These are phyloP conservation scores for Rana temporaria DNA, from an alignment of 2,113 vertebrate species.

Conservation along the genomic window DNA sequence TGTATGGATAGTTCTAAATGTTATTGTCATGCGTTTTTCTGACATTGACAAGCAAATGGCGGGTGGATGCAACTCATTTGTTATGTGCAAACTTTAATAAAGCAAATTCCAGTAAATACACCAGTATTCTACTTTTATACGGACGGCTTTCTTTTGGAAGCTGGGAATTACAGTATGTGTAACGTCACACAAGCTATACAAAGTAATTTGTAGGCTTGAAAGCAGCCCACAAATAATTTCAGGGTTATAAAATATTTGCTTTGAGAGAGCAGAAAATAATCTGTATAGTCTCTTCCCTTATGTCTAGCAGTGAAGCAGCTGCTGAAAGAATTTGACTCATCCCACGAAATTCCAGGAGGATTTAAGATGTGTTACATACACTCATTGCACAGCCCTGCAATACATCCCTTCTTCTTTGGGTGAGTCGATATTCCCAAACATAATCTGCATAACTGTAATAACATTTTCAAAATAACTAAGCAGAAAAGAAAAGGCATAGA, in stretches of 20 bases:
- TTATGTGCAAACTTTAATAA: too few species aligned
- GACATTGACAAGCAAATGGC: too few species aligned
- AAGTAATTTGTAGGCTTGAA: not conserved
- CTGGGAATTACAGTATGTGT: not conserved
- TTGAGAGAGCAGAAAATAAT: conserved; percentile 16
- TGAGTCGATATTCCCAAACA: too few species aligned
- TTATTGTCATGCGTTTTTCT: too few species aligned
- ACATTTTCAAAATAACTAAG: too few species aligned
- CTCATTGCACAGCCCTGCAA: not conserved
- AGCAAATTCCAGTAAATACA: too few species aligned
- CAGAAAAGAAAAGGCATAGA: too few species aligned
- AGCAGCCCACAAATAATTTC: not conserved
- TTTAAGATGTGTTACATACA: conserved; percentile 12
- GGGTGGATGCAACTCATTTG: too few species aligned
- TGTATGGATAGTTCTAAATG: too few species aligned
- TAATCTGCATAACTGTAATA: too few species aligned
- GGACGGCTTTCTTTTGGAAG: not conserved
- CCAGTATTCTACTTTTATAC: too few species aligned
- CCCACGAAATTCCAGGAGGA: conserved; percentile 46
- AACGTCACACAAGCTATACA: not conserved
- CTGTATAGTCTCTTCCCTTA: conserved; percentile 9
- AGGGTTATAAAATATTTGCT: conserved; percentile 39
- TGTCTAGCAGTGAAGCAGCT: conserved; percentile 30
- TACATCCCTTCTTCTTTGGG: not conserved
- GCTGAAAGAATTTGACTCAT: conserved; percentile 45